A percentile compares a stretch with the other conserved stretches of the same genome.
These are phyloP conservation scores for Cynocephalus volans DNA, from an alignment of 2,113 vertebrate genomes.

Conservation along the genomic window DNA sequence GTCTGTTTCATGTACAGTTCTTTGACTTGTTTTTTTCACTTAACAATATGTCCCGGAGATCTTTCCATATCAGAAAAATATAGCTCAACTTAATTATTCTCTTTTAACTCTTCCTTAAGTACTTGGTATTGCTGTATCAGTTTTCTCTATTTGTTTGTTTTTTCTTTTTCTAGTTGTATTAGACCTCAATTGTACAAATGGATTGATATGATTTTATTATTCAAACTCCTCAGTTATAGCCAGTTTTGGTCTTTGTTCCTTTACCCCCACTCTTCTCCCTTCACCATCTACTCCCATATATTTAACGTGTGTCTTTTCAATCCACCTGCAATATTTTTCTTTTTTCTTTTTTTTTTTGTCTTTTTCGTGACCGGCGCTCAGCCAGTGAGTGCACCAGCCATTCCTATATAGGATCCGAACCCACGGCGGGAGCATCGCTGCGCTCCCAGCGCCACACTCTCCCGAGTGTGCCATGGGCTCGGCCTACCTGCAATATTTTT, in stretches of 20 bases:
- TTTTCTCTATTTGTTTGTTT: not conserved
- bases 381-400: too few relatives aligned
- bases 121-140: not conserved
- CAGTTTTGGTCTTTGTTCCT: not conserved
- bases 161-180: not conserved
- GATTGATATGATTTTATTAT: conserved; percentile 28
- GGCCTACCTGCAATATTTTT: not conserved
- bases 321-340: not conserved
- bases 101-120: conserved; percentile 6
- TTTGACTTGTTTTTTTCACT: conserved; percentile 24
- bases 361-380: too few relatives aligned
- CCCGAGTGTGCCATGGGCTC: too few relatives aligned
- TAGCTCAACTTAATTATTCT: not conserved
- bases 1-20: not conserved
- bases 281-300: not conserved
- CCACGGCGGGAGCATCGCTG: too few relatives aligned
- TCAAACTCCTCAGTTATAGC: not conserved
- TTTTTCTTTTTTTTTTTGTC: too few relatives aligned
- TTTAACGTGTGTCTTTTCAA: not conserved
- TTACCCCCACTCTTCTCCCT: not conserved
- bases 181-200: not conserved
- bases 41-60: not conserved
- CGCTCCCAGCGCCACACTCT: too few relatives aligned
- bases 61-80: not conserved
- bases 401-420: too few relatives aligned